phyloP scores from a whole-genome alignment of 1,140 invertebrate species.

The Trachelipus rathkii region DNA sequence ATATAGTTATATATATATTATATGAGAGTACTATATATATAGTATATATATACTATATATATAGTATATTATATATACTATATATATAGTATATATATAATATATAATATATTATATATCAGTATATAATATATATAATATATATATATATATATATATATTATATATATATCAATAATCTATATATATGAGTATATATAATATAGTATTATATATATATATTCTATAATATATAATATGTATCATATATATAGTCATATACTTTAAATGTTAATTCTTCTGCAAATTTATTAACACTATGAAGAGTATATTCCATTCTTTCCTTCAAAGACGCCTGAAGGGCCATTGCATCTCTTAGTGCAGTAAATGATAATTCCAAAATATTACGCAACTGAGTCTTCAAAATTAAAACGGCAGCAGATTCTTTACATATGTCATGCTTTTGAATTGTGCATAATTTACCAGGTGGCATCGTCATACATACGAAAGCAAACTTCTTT shows the following conservation, averaged over 20 bases:
- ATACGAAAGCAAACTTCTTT: background rate
- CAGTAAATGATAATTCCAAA: background rate
- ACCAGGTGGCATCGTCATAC: background rate
- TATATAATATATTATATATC: too few relatives aligned
- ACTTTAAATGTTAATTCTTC: slow-evolving; percentile 2
- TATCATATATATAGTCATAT: background rate
- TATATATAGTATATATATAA: too few relatives aligned
- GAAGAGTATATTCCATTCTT: slow-evolving; percentile 4
- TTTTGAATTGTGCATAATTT: background rate
- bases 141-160: too few relatives aligned
- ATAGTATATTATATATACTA: too few relatives aligned
- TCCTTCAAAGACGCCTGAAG: background rate
- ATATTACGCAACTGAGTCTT: background rate
- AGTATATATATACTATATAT: too few relatives aligned
- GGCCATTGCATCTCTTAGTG: background rate
- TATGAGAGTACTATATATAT: too few relatives aligned
- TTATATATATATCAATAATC: too few relatives aligned
- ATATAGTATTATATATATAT: too few relatives aligned
- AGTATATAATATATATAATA: too few relatives aligned
- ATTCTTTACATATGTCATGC: background rate
- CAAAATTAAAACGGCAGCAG: background rate
- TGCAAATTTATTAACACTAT: background rate
- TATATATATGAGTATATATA: too few relatives aligned
- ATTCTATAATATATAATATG: too few relatives aligned
- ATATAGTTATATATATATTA: too few relatives aligned